A percentile compares a stretch with the other conserved stretches of the same genome.
phyloP scores from a whole-genome alignment of 2,797 vertebrate species.

The Notamacropus eugenii region DNA sequence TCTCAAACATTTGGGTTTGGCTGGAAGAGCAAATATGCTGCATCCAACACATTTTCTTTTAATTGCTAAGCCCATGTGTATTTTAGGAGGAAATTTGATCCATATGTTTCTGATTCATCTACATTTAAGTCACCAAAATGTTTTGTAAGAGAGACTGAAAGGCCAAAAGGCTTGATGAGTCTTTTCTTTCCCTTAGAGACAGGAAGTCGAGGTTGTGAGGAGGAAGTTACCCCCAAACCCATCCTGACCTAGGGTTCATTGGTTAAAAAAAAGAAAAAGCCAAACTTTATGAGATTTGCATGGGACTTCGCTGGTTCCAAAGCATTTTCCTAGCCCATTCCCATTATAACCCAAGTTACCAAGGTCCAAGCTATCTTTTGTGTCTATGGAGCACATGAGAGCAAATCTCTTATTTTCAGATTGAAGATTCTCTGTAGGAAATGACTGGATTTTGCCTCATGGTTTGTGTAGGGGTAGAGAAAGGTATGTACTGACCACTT shows the following conservation, averaged over 20 bases:
- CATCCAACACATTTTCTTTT: conserved; percentile 43
- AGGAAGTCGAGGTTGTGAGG: background rate
- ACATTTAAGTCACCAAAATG: conserved; percentile 46
- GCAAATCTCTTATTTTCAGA: background rate
- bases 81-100: conserved; percentile 54
- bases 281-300: background rate
- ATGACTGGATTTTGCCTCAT: background rate
- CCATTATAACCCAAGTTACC: background rate
- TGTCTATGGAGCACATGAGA: background rate
- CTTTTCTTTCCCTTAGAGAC: conserved; percentile 39
- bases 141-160: conserved; percentile 26
- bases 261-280: conserved; percentile 8
- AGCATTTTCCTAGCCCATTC: background rate
- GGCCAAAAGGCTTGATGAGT: conserved; percentile 6
- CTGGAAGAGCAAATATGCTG: conserved; percentile 29
- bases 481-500: background rate
- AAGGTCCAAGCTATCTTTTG: background rate
- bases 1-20: conserved; percentile 3
- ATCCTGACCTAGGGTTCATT: background rate
- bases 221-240: background rate
- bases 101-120: conserved; percentile 51
- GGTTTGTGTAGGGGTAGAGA: background rate
- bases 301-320: conserved; percentile 4
- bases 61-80: conserved; percentile 41
- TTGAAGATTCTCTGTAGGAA: background rate